Percentiles rank a stretch among this genome's conserved stretches.
Evolutionary conservation across 2,797 vertebrate species (phyloP).

Genomic region (Sebastes minor): DNA sequence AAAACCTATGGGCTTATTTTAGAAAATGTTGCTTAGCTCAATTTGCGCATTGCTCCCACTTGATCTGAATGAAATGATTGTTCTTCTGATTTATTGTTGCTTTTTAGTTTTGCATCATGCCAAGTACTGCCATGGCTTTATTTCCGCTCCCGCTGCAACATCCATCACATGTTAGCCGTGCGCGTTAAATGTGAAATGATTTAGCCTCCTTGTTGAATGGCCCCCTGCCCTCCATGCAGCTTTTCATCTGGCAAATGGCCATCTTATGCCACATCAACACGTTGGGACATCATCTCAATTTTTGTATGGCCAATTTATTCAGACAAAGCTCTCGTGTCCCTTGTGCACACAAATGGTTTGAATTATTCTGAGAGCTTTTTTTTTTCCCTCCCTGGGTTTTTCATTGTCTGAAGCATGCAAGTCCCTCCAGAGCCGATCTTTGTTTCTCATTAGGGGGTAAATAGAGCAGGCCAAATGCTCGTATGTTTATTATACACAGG

Average conservation of each 20-base stretch:
- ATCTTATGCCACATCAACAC: slow-evolving; percentile 65
- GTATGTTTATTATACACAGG: slow-evolving; percentile 79
- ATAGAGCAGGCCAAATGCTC: slow-evolving; percentile 77
- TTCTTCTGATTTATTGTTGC: slow-evolving; percentile 59
- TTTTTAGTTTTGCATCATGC: slow-evolving; percentile 47
- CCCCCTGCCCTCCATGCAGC: slow-evolving; percentile 15
- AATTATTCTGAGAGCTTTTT: slow-evolving; percentile 73
- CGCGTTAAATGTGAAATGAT: slow-evolving; percentile 38
- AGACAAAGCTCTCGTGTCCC: slow-evolving; percentile 68
- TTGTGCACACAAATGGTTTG: slow-evolving; percentile 74
- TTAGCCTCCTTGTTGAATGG: slow-evolving; percentile 19
- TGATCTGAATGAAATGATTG: slow-evolving; percentile 45
- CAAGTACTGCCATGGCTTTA: slow-evolving; percentile 44
- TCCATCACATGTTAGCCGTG: slow-evolving; percentile 32
- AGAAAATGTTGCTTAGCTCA: slow-evolving; percentile 37
- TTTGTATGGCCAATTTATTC: slow-evolving; percentile 68
- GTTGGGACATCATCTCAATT: slow-evolving; percentile 58
- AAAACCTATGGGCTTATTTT: slow-evolving; percentile 37
- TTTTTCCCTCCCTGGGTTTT: slow-evolving; percentile 51
- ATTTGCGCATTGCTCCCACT: slow-evolving; percentile 40
- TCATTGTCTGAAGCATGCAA: slow-evolving; percentile 75
- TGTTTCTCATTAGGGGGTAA: slow-evolving; percentile 82
- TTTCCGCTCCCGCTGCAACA: slow-evolving; percentile 29
- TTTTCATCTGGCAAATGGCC: slow-evolving; percentile 59
- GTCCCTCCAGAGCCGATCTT: slow-evolving; percentile 77